Base-by-base conservation (phyloP, 2,113 vertebrate genomes). In the Taurulus bubalis region DNA sequence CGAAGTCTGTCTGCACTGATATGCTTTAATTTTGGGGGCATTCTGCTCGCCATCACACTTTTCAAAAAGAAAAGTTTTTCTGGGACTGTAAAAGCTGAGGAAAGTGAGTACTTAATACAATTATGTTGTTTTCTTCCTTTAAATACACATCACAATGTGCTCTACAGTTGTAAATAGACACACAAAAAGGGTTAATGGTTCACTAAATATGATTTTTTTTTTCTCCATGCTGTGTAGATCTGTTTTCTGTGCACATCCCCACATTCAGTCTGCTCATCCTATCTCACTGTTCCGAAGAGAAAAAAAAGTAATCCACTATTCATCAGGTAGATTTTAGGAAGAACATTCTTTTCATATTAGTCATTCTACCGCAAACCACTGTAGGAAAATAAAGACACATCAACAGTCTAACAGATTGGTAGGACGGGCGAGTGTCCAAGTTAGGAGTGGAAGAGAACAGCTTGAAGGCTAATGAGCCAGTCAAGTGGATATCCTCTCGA, bases 391-490 rank as follows among this genome's bases (percentile, higher is more conserved):
- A 80, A 16, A 63, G 38, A 82, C 32, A 65, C 60, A 75, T 82
- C 30, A 79, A 68, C 69, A 67, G 79, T 36, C 68, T 11, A 63
- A 83, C 82, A 83, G 80, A 81, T 85, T 75, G 76, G 66, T 45
- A 49, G 51, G 71, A 68, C 9, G n/a, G 71, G 64, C 34, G 8
- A 85, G 75, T 63, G 56, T 87, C 74, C 82, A 89, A 83, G 76
- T 89, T 89, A 55, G 56, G 71, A 89, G 79, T 71, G 76, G 72
- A 87, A 78, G 77, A 80, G 82, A 89, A 89, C 87, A 85, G 86
- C 88, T 89, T 85, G 83, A 92, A 92, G 89, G 82, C 89, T 89
- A 90, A 93, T 92, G 88, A 91, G 86, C 74, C 89, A 82, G 49
- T 93, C 85, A 89, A 89, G 93, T 89, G 89, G 40, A 91, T 36